A percentile compares a stretch with the other conserved stretches of the same genome.
Conservation (phyloP, 2,888 invertebrate genomes). For the Cerastis leucographa region DNA sequence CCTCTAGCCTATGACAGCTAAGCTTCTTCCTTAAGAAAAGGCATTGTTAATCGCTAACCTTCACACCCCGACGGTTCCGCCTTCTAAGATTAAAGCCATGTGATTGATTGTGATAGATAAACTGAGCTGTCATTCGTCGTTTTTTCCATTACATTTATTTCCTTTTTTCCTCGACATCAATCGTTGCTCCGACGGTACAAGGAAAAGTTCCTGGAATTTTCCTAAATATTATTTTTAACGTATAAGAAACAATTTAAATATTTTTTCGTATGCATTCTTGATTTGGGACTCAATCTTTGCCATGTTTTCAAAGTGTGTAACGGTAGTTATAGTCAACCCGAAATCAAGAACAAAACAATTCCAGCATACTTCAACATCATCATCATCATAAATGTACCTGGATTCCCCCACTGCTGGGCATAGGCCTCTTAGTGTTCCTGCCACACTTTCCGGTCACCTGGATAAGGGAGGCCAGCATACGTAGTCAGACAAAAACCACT, state of each 20-base stretch:
- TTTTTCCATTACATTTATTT: conserved; percentile 6
- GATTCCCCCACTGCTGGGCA: too few species aligned
- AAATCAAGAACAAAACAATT: not conserved
- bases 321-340: not conserved
- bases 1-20: not conserved
- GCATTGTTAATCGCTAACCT: conserved; percentile 4
- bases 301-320: not conserved
- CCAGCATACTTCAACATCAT: too few species aligned
- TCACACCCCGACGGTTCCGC: not conserved
- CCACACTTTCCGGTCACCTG: too few species aligned
- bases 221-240: not conserved
- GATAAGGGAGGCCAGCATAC: too few species aligned
- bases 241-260: not conserved
- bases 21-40: conserved; percentile 2
- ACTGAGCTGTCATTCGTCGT: not conserved
- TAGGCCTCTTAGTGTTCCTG: too few species aligned
- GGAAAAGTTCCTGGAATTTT: not conserved
- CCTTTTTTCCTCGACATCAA: not conserved
- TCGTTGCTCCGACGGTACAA: not conserved
- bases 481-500: too few species aligned
- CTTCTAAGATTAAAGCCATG: not conserved
- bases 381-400: too few species aligned
- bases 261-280: not conserved
- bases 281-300: not conserved
- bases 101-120: conserved; percentile 21